Conservation (phyloP, 2,888 invertebrate genomes). For the Cylloceria caligata region DNA sequence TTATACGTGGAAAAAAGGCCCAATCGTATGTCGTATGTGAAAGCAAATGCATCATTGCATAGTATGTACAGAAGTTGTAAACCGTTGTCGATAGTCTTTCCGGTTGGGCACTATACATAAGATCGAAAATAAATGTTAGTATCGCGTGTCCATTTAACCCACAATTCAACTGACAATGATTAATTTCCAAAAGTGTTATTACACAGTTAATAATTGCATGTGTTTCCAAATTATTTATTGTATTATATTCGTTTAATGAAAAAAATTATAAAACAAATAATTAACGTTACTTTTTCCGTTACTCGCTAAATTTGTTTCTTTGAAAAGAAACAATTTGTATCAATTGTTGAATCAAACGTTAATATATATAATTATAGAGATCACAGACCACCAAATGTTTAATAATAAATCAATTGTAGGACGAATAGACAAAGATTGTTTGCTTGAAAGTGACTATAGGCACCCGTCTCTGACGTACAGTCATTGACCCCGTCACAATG, state of each 20-base stretch:
- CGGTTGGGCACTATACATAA: neutral
- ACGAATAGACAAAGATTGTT: neutral
- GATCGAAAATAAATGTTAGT: neutral
- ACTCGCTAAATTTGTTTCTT: neutral
- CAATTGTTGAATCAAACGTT: too few species aligned
- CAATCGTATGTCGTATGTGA: conserved; percentile 17
- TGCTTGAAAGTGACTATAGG: neutral
- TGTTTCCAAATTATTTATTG: neutral
- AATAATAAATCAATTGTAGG: neutral
- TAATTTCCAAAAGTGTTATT: neutral
- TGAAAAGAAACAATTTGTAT: too few species aligned
- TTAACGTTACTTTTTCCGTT: neutral
- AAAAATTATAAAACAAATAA: neutral
- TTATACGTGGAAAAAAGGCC: conserved; percentile 14
- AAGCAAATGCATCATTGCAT: conserved; percentile 5
- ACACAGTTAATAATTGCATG: neutral
- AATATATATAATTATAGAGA: neutral
- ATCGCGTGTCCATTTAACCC: neutral
- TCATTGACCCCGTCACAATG: conserved; percentile 37
- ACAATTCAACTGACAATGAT: neutral
- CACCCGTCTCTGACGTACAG: conserved; percentile 3
- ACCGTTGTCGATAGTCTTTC: neutral
- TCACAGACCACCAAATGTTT: neutral
- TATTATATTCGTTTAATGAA: neutral
- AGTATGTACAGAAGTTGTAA: conserved; percentile 1